These are phyloP conservation scores for Hypomesus transpacificus DNA, from an alignment of 2,113 vertebrate genomes.

Conservation along the genomic window DNA sequence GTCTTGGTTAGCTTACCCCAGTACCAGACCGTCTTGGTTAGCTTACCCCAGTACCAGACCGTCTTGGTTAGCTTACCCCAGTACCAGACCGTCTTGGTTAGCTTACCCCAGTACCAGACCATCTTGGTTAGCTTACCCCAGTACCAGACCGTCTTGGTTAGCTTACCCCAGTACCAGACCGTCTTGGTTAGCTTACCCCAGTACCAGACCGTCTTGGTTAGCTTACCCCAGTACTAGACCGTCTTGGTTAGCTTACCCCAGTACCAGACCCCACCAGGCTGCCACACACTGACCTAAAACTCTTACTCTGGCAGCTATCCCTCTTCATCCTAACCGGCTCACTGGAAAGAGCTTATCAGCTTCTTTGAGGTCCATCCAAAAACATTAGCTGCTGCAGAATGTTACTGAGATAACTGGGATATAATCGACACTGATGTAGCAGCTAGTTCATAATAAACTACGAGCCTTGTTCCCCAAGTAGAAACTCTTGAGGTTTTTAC, in stretches of 20 bases:
- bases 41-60: no score
- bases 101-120: no score
- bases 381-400: conserved; percentile 17
- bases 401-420: conserved; percentile 22
- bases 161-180: no score
- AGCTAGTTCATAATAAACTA: neutral
- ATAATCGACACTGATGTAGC: conserved; percentile 28
- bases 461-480: conserved; percentile 5
- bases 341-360: conserved; percentile 45
- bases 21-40: conserved; percentile 18
- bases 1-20: conserved; percentile 10
- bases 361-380: conserved; percentile 49
- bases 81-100: conserved; percentile 18
- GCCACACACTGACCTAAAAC: conserved; percentile 35
- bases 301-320: conserved; percentile 34
- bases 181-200: conserved; percentile 10
- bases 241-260: conserved; percentile 6
- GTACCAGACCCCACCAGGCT: conserved; percentile 19
- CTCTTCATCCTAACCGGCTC: conserved; percentile 44
- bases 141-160: conserved; percentile 18
- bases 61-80: conserved; percentile 10
- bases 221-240: no score
- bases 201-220: conserved; percentile 18
- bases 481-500: neutral
- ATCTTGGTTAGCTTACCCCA: conserved; percentile 12